These are phyloP conservation scores for Netelia virgata DNA, from an alignment of 2,888 invertebrate species.

Conservation along the genomic window DNA sequence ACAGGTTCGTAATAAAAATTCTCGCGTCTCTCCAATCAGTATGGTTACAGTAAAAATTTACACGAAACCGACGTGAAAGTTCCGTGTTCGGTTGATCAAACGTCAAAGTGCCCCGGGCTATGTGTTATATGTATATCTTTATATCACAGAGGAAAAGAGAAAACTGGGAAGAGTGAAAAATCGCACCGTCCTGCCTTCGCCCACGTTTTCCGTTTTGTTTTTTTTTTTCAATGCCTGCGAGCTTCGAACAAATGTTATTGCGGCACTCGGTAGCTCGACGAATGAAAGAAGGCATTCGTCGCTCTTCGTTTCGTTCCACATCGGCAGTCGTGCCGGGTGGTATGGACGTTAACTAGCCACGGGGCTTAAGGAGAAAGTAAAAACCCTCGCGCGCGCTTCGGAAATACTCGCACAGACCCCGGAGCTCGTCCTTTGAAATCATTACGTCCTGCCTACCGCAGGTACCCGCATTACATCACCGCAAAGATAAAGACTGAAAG, in stretches of 20 bases:
- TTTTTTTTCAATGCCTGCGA: constrained; percentile 6
- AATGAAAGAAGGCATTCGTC: constrained; percentile 44
- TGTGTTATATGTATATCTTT: background rate
- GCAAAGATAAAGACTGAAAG: background rate
- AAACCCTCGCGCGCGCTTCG: background rate
- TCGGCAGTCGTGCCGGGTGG: background rate
- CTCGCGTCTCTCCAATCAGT: background rate
- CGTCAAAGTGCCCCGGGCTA: constrained; percentile 36
- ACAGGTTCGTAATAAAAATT: background rate
- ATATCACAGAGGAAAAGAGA: background rate
- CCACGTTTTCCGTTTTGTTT: background rate
- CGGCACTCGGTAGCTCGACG: constrained; percentile 33
- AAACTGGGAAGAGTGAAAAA: background rate
- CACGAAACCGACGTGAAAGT: constrained; percentile 15
- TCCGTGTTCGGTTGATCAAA: constrained; percentile 30
- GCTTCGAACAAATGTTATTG: constrained; percentile 47
- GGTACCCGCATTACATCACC: background rate
- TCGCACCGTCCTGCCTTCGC: background rate
- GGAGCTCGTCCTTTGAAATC: background rate
- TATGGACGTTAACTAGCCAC: constrained; percentile 17
- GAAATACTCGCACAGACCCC: background rate
- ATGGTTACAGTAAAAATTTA: constrained; percentile 10
- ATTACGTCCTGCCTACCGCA: background rate
- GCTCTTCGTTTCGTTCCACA: constrained; percentile 26
- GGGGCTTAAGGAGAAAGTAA: background rate